Conservation (phyloP, 2,797 vertebrate genomes). For the Phoxinus dragarum region DNA sequence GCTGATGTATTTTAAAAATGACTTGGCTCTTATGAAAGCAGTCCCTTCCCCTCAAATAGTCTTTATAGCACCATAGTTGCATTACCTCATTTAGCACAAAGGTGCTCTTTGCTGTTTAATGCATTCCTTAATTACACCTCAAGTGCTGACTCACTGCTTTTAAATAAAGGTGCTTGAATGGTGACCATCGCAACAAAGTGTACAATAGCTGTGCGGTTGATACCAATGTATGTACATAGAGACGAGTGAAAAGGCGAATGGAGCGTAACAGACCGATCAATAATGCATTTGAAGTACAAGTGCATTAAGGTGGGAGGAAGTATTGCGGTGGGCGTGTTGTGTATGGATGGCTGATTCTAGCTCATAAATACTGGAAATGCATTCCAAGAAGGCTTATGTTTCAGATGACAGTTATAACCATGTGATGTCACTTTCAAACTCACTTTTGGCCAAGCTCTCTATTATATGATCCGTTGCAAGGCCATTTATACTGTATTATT, state of each 20-base stretch:
- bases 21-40: not conserved
- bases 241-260: conserved; percentile 10
- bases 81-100: conserved; percentile 9
- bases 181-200: not conserved
- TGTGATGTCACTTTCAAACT: conserved; percentile 22
- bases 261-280: conserved; percentile 5
- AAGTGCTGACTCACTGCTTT: conserved; percentile 31
- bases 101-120: conserved; percentile 17
- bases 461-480: not conserved
- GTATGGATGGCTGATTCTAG: conserved; percentile 5
- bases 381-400: conserved; percentile 19
- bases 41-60: not conserved
- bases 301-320: conserved; percentile 22
- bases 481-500: not conserved
- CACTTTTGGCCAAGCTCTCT: not conserved
- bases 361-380: conserved; percentile 41
- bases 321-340: conserved; percentile 18
- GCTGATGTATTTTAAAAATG: not conserved
- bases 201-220: not conserved
- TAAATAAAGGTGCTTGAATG: conserved; percentile 14
- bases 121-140: conserved; percentile 31
- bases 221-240: conserved; percentile 15
- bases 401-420: conserved; percentile 7
- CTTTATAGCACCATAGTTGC: not conserved
- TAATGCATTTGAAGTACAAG: conserved; percentile 34